Conservation (phyloP, 2,888 invertebrate species). For the Meteorus colon region DNA sequence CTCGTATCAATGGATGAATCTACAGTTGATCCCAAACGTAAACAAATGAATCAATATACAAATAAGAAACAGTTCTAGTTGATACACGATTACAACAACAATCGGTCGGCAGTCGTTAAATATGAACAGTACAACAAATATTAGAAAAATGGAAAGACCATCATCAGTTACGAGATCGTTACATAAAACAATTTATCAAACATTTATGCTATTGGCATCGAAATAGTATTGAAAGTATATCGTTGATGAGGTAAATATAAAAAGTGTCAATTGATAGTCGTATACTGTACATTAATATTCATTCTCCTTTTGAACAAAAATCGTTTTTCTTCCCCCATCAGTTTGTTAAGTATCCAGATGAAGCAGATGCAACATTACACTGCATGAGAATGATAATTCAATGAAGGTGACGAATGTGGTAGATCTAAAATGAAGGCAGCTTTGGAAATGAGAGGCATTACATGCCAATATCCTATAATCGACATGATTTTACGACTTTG, state of each 20-base stretch:
- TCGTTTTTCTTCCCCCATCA: too few relatives aligned
- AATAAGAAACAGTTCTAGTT: not conserved
- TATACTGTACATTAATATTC: not conserved
- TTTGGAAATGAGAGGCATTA: constrained; percentile 60
- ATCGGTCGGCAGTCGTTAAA: constrained; percentile 12
- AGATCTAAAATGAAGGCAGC: constrained; percentile 64
- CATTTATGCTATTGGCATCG: constrained; percentile 61
- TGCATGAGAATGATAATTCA: constrained; percentile 43
- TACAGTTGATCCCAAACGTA: not conserved
- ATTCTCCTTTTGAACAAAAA: too few relatives aligned
- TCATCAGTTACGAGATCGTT: constrained; percentile 6
- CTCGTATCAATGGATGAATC: too few relatives aligned
- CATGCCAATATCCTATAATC: constrained; percentile 61
- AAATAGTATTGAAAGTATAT: constrained; percentile 59
- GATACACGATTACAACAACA: not conserved
- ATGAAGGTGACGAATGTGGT: constrained; percentile 62
- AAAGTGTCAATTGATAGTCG: constrained; percentile 18
- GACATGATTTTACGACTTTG: constrained; percentile 45
- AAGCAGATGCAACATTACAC: constrained; percentile 59
- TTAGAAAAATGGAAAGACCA: constrained; percentile 33
- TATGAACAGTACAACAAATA: not conserved
- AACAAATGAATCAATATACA: not conserved
- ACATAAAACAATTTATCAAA: constrained; percentile 47
- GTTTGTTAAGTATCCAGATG: constrained; percentile 33
- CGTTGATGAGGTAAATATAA: constrained; percentile 52